Base-by-base conservation (phyloP, 2,888 invertebrate species). In the Myopa tessellatipennis region DNA sequence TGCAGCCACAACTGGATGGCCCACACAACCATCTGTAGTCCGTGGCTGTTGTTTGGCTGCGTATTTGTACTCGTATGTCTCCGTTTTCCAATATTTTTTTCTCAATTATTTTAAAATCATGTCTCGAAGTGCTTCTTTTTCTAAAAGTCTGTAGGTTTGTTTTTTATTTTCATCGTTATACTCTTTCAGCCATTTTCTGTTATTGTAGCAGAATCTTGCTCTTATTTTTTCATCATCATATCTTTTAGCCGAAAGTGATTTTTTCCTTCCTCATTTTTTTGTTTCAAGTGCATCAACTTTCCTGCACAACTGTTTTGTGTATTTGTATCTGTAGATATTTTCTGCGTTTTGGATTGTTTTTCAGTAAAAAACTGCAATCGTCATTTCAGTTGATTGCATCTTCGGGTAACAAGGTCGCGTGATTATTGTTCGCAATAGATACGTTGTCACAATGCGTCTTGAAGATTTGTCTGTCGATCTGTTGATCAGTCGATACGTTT, bases 341-440 rank as follows among this genome's bases (percentile, higher is more conserved):
- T 26, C 60, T n/a, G 26, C 72, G 36, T 45, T 45, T 60, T 45
- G 45, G 10, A 34, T 74, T 52, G 36, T 52, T 58, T 71, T 34
- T 36, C 40, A 8, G n/a, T n/a, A n/a, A n/a, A n/a, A n/a, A 18
- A 63, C 63, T 73, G 73, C 4, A 40, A 14, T 52, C 34, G 26
- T 3, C 14, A n/a, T n/a, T 55, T 16, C 14, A 14, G 34, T 63
- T 50, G 63, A 16, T 55, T 14, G 40, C 26, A 61, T 74, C 61
- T 74, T 74, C 63, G 73, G 26, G 73, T 74, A 74, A 74, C 73
- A 74, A 74, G 73, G 73, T 74, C 73, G 61, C 63, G 63, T 63
- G 73, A 73, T 61, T 63, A 63, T 72, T 58, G 72, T 58, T 60
- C 60, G 34, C 18, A n/a, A 10, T 38, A 36, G 40, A 10, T 6